Base-by-base conservation (phyloP, 2,888 invertebrate species). In the Globia sparganii region DNA sequence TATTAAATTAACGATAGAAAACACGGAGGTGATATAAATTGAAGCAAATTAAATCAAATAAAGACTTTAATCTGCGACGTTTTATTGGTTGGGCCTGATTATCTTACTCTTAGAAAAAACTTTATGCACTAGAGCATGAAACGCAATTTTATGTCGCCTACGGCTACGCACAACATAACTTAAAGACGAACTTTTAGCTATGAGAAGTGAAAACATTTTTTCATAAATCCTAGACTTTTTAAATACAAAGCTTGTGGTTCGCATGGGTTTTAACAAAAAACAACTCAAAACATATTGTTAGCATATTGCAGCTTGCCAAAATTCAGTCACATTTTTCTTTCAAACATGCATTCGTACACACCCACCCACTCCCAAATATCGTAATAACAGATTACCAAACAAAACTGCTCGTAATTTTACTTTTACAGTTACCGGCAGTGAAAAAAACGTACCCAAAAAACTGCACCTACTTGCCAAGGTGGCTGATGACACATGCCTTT, bases 401-500 rank as follows among this genome's bases (percentile, higher is more conserved):
- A 65, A 68, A 43, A 62, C 46, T n/a, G n/a, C 37, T 34, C 40
- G 37, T 66, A 70, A 69, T 15, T 9, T 56, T 40, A 25, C 59
- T 69, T 82, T 37, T 71, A 75, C 71, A 58, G 62, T 79, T 70
- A 81, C 58, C 21, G 25, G 46, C 58, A 65, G 31, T 15, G 31
- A 43, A 58, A 62, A 78, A 80, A 76, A 18, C 4, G 13, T 68
- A 43, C 15, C 28, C 72, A 76, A 83, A 87, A 82, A 82, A 72
- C 85, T 72, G 72, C 75, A 84, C 72, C 71, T 78, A 64, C 80
- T 80, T 75, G 31, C 62, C 62, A 59, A 84, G 69, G 59, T 74
- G 56, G 65, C 58, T 58, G 64, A 86, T 87, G 90, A 89, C 88
- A 89, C 87, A 86, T 77, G 58, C 43, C 78, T 85, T 86, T 88